Evolutionary conservation across 2,797 vertebrate genomes (phyloP).

Genomic region (Tenualosa thibaudeaui): DNA sequence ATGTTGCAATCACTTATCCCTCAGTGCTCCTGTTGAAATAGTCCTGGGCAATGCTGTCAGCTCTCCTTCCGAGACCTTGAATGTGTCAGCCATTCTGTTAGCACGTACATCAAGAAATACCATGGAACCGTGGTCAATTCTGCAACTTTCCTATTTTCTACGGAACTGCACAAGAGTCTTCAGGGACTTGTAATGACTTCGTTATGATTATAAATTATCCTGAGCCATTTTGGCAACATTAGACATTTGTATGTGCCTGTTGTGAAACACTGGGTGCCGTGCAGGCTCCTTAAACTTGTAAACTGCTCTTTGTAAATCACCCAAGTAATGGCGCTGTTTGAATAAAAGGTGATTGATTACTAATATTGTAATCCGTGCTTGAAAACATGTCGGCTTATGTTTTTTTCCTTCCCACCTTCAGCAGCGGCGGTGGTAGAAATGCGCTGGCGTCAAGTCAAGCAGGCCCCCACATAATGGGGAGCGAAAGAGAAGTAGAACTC

Average conservation of each 20-base stretch:
- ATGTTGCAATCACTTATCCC: slow-evolving; percentile 47
- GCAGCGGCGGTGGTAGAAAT: background rate
- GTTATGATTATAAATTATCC: background rate
- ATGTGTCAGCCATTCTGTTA: background rate
- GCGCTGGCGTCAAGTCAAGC: background rate
- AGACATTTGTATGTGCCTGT: slow-evolving; percentile 33
- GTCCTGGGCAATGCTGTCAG: background rate
- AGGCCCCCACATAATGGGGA: slow-evolving; percentile 42
- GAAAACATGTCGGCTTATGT: slow-evolving; percentile 29
- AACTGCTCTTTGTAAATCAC: slow-evolving; percentile 1
- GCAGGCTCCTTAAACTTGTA: slow-evolving; percentile 14
- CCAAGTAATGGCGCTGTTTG: background rate
- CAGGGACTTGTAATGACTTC: background rate
- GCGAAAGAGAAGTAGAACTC: slow-evolving; percentile 41
- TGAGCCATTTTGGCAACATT: background rate
- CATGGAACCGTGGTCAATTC: background rate
- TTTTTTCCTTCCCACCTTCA: background rate
- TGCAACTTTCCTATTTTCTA: background rate
- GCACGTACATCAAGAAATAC: background rate
- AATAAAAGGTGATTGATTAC: slow-evolving; percentile 14
- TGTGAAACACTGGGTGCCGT: slow-evolving; percentile 12
- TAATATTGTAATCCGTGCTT: slow-evolving; percentile 20
- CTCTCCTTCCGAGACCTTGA: background rate
- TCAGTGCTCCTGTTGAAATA: slow-evolving; percentile 39
- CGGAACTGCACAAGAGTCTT: background rate